A percentile compares a stretch with the other conserved stretches of the same genome.
These are phyloP conservation scores for Sapajus apella DNA, from an alignment of 2,113 vertebrate species.

Conservation along the genomic window DNA sequence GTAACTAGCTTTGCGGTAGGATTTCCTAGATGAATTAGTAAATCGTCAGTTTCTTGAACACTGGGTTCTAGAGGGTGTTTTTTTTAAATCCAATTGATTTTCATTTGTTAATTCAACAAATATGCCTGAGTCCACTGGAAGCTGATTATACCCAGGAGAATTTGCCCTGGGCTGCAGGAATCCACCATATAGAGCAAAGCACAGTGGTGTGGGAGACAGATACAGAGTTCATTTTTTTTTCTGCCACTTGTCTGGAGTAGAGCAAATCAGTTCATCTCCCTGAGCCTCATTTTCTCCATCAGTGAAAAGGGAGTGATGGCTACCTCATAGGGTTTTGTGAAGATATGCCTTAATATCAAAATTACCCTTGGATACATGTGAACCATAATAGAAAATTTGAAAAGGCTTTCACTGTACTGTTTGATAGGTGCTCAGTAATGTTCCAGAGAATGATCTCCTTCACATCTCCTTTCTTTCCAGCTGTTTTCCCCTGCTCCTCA, in stretches of 20 bases:
- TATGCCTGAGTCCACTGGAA: neutral
- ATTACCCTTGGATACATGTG: neutral
- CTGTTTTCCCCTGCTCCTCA: neutral
- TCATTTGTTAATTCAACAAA: constrained; percentile 34
- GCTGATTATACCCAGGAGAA: neutral
- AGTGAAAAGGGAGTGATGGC: neutral
- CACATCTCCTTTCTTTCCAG: neutral
- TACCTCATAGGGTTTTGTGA: neutral
- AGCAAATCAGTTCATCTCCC: neutral
- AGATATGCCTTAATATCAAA: neutral
- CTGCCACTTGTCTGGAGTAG: neutral
- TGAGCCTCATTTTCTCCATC: neutral
- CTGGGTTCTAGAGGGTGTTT: neutral
- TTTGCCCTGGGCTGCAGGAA: neutral
- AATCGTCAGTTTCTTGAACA: neutral
- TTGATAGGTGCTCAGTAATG: neutral
- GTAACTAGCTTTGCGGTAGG: neutral
- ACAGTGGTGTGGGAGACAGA: neutral
- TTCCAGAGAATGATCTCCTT: neutral
- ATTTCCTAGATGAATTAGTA: neutral
- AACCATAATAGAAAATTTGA: neutral
- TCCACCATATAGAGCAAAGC: neutral
- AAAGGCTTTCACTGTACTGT: neutral
- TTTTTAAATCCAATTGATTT: neutral
- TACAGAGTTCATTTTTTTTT: neutral